Conservation (phyloP, 2,888 invertebrate genomes). For the Conomelus anceps region DNA sequence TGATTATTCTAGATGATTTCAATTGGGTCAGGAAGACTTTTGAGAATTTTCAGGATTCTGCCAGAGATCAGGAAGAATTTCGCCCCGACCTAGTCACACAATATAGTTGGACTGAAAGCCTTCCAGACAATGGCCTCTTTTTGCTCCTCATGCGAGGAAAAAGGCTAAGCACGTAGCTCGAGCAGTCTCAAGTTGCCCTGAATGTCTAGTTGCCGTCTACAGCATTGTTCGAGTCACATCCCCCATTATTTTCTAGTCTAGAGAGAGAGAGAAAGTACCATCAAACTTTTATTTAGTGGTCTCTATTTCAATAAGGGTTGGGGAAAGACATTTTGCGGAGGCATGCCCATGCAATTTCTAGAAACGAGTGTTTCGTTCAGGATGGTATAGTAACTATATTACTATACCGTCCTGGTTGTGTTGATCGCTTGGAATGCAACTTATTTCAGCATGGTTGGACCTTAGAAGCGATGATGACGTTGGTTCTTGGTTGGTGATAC, state of each 20-base stretch:
- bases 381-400: no score
- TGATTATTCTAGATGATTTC: no score
- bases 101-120: no score
- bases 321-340: not conserved
- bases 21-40: not conserved
- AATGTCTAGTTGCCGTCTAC: not conserved
- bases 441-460: no score
- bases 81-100: not conserved
- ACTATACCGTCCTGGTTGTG: no score
- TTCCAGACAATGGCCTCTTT: not conserved
- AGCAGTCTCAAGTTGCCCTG: not conserved
- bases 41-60: not conserved
- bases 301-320: not conserved
- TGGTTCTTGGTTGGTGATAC: no score
- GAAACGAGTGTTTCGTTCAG: no score
- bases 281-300: not conserved
- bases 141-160: not conserved
- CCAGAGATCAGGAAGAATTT: not conserved
- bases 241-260: not conserved
- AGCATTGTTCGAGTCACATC: not conserved
- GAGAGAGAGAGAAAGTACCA: not conserved
- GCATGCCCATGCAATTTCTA: no score
- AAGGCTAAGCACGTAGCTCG: not conserved
- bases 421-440: no score
- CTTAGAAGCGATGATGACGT: not conserved